Evolutionary conservation across 2,888 invertebrate species (phyloP), one percentile per base, ranked within the genome.

Genomic region (Lathronympha strigana): DNA sequence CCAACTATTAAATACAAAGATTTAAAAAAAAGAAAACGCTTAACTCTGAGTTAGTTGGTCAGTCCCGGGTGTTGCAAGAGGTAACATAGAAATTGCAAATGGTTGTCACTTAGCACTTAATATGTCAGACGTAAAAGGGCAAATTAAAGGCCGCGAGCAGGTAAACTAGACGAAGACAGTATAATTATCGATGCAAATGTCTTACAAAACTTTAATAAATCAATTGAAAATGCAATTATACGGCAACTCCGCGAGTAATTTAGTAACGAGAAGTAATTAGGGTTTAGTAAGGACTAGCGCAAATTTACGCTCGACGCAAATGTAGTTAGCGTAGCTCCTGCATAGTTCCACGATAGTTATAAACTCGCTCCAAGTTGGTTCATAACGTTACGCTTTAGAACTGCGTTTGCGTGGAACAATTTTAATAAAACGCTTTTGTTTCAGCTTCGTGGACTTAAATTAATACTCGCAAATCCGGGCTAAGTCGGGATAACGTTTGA

Each of bases 231-330:
- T 62, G 72, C 70, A 79, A 76, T 76, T 73, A 74, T 68, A 69
- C 64, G 61, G 66, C 67, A 68, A 72, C 77, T 67, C 71, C 74
- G 72, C 70, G 70, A 74, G 77, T 76, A 76, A 81, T 82, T 80
- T 78, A 75, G 74, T 69, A 69, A 71, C 71, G 70, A 71, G 68
- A 71, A 74, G 76, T 75, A 77, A 78, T 77, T 76, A 76, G 74
- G 73, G 77, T 69, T 67, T 69, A 63, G 70, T 68, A 64, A 69
- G 68, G 68, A 69, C 69, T 68, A 67, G 51, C 50, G 69, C 69
- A 72, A 80, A 80, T 80, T 81, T 80, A 78, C 77, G 72, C 78
- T 76, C 72, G 71, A 73, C 76, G 72, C 68, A 74, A 72, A 77
- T 74, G 74, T 73, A 81, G 75, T 76, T 76, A 69, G 70, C 71